Conservation (phyloP, 2,113 vertebrate genomes). For the Paradoxurus hermaphroditus region DNA sequence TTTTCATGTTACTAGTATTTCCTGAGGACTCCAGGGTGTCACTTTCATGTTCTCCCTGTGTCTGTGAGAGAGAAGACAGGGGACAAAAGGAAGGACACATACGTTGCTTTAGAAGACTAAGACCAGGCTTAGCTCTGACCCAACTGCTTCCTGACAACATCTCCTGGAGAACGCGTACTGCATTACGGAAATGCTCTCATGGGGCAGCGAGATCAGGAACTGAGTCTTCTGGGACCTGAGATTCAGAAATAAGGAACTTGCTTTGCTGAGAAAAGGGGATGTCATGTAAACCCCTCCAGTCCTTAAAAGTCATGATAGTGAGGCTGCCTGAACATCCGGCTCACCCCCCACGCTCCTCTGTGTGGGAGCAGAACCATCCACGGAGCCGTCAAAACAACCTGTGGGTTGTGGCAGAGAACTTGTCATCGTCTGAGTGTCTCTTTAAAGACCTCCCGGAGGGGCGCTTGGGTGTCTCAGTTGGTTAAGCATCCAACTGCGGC, state of each 20-base stretch:
- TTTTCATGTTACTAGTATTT: background rate
- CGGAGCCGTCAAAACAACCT: background rate
- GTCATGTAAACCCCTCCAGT: background rate
- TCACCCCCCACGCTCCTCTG: too few species aligned
- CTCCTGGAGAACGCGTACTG: background rate
- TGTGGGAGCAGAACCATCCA: background rate
- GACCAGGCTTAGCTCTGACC: background rate
- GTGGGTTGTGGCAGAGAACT: background rate
- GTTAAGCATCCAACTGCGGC: too few species aligned
- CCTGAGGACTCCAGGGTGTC: background rate
- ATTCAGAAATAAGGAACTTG: constrained; percentile 31
- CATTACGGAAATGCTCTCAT: background rate
- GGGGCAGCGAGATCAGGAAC: background rate
- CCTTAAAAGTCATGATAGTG: background rate
- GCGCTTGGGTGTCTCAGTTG: too few species aligned
- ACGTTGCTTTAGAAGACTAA: background rate
- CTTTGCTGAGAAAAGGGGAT: constrained; percentile 48
- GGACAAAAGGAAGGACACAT: background rate
- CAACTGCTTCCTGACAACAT: background rate
- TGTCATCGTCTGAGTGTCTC: background rate
- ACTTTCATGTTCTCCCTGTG: background rate
- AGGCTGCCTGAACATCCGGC: background rate
- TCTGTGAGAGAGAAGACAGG: background rate
- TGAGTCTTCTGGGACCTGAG: background rate
- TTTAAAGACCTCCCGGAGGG: background rate